These are phyloP conservation scores for Agelastica alni DNA, from an alignment of 2,888 invertebrate genomes.

Conservation along the genomic window DNA sequence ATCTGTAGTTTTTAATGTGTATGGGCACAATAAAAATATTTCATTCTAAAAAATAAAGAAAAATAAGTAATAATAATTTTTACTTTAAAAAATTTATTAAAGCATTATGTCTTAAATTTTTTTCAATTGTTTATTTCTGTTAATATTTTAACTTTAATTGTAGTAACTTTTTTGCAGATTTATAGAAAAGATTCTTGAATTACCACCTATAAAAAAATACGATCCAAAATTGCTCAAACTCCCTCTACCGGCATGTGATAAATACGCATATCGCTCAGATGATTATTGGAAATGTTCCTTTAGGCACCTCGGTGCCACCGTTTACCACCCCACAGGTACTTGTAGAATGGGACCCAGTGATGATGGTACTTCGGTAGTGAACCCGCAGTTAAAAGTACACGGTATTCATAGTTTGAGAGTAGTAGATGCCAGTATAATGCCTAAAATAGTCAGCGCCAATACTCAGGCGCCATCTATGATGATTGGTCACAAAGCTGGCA, in stretches of 20 bases:
- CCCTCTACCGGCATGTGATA: slow-evolving; percentile 69
- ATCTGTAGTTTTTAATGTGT: too few relatives aligned
- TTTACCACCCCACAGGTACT: slow-evolving; percentile 82
- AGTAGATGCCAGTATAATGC: slow-evolving; percentile 84
- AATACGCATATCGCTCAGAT: slow-evolving; percentile 67
- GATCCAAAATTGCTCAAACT: slow-evolving; percentile 68
- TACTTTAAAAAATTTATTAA: too few relatives aligned
- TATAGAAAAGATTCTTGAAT: slow-evolving; percentile 54
- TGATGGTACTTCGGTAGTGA: slow-evolving; percentile 69
- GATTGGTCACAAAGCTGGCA: slow-evolving; percentile 82
- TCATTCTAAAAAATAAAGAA: too few relatives aligned
- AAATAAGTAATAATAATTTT: too few relatives aligned
- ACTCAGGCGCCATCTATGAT: slow-evolving; percentile 83
- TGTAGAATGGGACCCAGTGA: slow-evolving; percentile 76
- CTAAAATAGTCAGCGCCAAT: slow-evolving; percentile 76
- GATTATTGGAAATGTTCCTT: slow-evolving; percentile 79
- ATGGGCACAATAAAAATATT: too few relatives aligned
- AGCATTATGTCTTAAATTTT: too few relatives aligned
- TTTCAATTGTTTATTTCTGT: too few relatives aligned
- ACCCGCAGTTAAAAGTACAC: slow-evolving; percentile 65
- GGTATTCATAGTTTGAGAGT: slow-evolving; percentile 73
- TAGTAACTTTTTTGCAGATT: slow-evolving; percentile 41
- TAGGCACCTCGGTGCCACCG: slow-evolving; percentile 74
- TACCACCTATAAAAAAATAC: slow-evolving; percentile 64
- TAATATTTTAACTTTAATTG: too few relatives aligned